Conservation (phyloP, 2,888 invertebrate genomes). For the Cephus nigrinus region DNA sequence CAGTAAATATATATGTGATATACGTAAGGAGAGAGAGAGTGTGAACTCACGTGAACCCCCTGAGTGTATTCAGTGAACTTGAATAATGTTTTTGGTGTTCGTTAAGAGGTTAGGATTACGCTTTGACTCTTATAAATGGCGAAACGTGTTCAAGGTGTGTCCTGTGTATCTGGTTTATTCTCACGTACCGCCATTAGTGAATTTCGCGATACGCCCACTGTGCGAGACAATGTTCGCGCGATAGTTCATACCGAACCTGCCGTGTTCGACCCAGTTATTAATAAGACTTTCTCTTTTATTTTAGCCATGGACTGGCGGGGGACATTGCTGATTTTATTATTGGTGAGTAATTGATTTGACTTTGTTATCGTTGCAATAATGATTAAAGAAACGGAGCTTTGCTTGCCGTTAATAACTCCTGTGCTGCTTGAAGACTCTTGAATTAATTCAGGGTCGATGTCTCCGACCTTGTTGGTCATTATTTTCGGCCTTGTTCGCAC, state of each 20-base stretch:
- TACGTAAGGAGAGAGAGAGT: neutral
- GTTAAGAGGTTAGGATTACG: neutral
- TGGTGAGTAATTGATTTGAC: slow-evolving; percentile 49
- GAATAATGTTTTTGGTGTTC: neutral
- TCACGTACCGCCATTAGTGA: neutral
- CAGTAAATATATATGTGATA: neutral
- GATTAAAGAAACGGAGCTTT: neutral
- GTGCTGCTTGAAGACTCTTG: neutral
- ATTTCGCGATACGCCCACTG: neutral
- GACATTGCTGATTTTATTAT: slow-evolving; percentile 49
- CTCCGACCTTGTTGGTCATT: neutral
- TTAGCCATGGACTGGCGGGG: slow-evolving; percentile 63
- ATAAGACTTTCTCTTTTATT: slow-evolving; percentile 63
- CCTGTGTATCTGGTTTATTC: neutral
- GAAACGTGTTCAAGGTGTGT: neutral
- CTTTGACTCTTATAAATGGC: neutral
- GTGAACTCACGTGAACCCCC: neutral
- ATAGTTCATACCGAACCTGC: slow-evolving; percentile 33
- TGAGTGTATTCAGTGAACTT: neutral
- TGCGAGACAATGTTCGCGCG: slow-evolving; percentile 29
- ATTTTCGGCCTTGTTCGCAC: neutral
- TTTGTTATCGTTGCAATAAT: neutral
- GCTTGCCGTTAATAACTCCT: neutral
- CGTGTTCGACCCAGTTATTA: slow-evolving; percentile 57
- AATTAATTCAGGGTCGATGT: neutral